Evolutionary conservation across 2,113 vertebrate genomes (phyloP), one percentile per base, ranked within the genome.

Genomic region (Maccullochella peelii): DNA sequence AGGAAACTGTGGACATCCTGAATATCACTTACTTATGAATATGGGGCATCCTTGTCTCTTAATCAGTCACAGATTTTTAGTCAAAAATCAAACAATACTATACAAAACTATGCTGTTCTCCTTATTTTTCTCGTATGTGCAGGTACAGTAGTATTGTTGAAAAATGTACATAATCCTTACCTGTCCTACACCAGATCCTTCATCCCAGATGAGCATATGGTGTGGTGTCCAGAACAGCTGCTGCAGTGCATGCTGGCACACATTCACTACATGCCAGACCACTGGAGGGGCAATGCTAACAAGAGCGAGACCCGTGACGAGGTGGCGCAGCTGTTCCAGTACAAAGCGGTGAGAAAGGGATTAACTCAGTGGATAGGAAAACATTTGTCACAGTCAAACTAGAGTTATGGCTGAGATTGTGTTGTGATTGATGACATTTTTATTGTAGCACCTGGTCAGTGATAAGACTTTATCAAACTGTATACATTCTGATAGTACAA

Each of bases 241-340:
- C 96, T 99, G 74, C 96, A 98, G 79, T 98, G 98, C 83, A 97
- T 99, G 90, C 94, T 99, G 88, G 98, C 98, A 0, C 97, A 99
- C 85, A 98, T 99, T 90, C 98, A 99, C 95, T 99, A 99, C 95
- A 99, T 99, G 98, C 98, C 98, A 71, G 98, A 99, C 94, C 98
- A 99, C 95, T 99, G 98, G 98, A 98, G 98, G 94, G 98, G 97
- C 91, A 96, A 96, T 1, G 98, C 98, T 88, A 98, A 99, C 93
- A 98, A 98, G 92, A 97, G 97, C 0, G 98, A 99, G 95, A 99
- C 98, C 93, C 96, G 98, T 15, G 98, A 99, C 0, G 97, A 99
- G 92, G 99, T 99, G 90, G 96, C 98, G n/a, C 98, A 99, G 95
- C 97, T 99, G 88, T 98, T 99, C 93, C 98, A 99, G 91, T 99